Conservation (phyloP, 2,113 vertebrate genomes). For the Ophthalmotilapia sp. region DNA sequence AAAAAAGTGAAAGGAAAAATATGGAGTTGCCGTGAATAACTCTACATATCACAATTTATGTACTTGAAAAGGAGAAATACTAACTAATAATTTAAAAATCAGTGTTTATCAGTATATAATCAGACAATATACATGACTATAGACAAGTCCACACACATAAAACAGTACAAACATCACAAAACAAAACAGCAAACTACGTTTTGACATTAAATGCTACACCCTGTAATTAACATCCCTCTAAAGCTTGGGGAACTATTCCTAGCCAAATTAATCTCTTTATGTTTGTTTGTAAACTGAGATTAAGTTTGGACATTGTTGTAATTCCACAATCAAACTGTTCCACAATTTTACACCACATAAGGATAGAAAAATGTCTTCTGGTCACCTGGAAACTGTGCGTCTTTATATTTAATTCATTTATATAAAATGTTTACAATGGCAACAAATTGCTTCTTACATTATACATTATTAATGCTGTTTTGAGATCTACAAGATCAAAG, state of each 20-base stretch:
- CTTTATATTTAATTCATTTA: neutral
- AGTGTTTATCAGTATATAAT: neutral
- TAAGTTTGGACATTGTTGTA: neutral
- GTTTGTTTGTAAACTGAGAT: neutral
- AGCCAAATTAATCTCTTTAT: neutral
- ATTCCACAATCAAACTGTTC: fast-evolving
- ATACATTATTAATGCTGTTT: neutral
- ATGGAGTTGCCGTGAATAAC: neutral
- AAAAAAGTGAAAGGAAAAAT: neutral
- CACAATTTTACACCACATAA: neutral
- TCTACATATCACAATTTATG: neutral
- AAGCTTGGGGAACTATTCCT: neutral
- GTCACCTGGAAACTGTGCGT: neutral
- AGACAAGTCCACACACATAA: neutral
- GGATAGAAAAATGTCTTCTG: neutral
- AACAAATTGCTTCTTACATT: neutral
- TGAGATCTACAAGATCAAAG: neutral
- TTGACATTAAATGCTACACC: fast-evolving
- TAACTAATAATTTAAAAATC: neutral
- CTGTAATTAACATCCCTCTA: neutral
- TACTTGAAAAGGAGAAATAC: neutral
- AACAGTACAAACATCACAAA: neutral
- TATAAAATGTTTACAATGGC: neutral
- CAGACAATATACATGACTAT: neutral
- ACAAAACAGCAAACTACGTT: neutral